Percentiles rank a stretch among this genome's conserved stretches.
Conservation (phyloP, 2,797 vertebrate species). For the Cygnus olor region DNA sequence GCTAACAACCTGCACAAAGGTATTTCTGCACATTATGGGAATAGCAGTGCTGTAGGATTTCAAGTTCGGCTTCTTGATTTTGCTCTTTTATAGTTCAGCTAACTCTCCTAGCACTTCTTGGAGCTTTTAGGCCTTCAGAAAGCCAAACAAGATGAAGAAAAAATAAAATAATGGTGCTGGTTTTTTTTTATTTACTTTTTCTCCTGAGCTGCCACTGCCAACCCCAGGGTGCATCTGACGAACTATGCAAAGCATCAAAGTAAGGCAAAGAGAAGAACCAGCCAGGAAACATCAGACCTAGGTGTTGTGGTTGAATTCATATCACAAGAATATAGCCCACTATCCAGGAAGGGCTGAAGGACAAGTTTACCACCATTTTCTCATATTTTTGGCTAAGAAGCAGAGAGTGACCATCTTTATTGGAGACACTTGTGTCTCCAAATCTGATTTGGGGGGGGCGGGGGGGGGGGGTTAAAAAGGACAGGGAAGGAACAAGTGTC, state of each 20-base stretch:
- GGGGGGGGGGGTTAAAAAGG: fast-evolving
- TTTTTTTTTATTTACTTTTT: background rate
- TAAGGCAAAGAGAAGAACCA: background rate
- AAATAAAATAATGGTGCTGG: background rate
- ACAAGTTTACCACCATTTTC: constrained; percentile 44
- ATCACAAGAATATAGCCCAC: background rate
- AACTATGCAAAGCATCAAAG: background rate
- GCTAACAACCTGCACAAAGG: constrained; percentile 59
- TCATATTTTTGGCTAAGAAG: constrained; percentile 41
- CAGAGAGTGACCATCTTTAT: constrained; percentile 40
- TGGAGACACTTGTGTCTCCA: constrained; percentile 13
- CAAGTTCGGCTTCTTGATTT: constrained; percentile 44
- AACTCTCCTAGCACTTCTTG: constrained; percentile 67
- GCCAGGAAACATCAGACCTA: background rate
- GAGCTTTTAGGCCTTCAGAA: constrained; percentile 69
- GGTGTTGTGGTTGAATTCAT: background rate
- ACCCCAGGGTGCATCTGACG: background rate
- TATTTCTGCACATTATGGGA: constrained; percentile 43
- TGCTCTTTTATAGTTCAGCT: constrained; percentile 64
- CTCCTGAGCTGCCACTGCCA: background rate
- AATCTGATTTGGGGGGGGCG: background rate
- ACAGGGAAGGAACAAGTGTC: background rate
- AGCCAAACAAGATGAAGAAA: constrained; percentile 59
- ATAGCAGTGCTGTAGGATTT: constrained; percentile 41
- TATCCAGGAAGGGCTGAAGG: background rate